Base-by-base conservation (phyloP, 2,888 invertebrate species). In the Drosophila picticornis region DNA sequence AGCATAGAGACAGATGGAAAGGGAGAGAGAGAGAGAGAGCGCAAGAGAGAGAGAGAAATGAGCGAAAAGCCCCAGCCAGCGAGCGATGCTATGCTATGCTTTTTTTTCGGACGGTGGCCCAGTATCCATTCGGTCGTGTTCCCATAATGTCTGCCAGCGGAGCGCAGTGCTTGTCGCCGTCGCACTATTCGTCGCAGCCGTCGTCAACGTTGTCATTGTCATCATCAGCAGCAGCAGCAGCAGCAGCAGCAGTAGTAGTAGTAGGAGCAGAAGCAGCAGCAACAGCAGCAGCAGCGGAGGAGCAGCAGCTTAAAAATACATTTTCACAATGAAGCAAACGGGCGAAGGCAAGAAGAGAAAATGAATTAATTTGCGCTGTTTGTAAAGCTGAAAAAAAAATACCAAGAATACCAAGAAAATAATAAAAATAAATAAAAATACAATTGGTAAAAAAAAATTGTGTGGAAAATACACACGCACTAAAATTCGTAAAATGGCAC, bases 121-220 rank as follows among this genome's bases (percentile, higher is more conserved):
- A 93, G 92, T 92, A 93, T 92, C 92, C 92, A 90, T 92, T 93
- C 91, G 91, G 91, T 91, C 92, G 92, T 90, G 92, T 92, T 92
- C 91, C 91, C 86, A 92, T 92, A 90, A 92, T 92, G 92, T 92
- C 91, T 90, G 88, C 90, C 83, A 87, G 84, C 90, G 90, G 84
- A 84, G 84, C 81, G 72, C 75, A 76, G 80, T 71, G 81, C 82
- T 79, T 73, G 75, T 80, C 72, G 69, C 72, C 72, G 80, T 87
- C 81, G 84, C 67, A 75, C 65, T 53, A 71, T 65, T 74, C 81
- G 84, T 87, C 89, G 89, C 85, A 82, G 87, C 83, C 89, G 85
- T 85, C 89, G 89, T 83, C 83, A 84, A 75, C 86, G 82, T 88
- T 84, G 89, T 87, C 85, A 84, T 88, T 81, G 81, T 85, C 88